Conservation (phyloP, 2,797 vertebrate species). For the Spinus olivaceus region DNA sequence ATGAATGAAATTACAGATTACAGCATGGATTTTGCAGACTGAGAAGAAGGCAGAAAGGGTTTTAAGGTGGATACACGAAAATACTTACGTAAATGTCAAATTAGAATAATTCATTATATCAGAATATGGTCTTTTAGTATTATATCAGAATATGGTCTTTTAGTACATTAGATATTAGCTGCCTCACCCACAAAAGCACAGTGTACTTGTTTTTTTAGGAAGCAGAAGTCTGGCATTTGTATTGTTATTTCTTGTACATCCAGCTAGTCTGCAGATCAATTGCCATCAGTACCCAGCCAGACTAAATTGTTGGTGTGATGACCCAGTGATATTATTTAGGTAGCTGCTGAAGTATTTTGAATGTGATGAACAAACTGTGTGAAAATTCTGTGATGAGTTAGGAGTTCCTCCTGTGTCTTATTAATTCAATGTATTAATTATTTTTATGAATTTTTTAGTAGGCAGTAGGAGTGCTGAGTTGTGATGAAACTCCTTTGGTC, state of each 20-base stretch:
- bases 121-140: not conserved
- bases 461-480: conserved; percentile 4
- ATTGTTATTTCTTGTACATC: not conserved
- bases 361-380: conserved; percentile 59
- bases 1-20: not conserved
- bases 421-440: conserved; percentile 73
- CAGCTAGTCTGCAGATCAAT: not conserved
- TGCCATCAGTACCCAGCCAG: conserved; percentile 26
- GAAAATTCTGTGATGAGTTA: conserved; percentile 54
- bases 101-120: not conserved
- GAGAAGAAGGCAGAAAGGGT: not conserved
- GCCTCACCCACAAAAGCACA: not conserved
- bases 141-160: not conserved
- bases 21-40: not conserved
- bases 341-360: conserved; percentile 64
- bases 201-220: not conserved
- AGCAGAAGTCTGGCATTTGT: not conserved
- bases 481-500: conserved; percentile 1
- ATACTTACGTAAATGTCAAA: not conserved
- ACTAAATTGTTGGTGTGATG: conserved; percentile 53
- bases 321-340: conserved; percentile 68
- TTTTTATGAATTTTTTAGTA: conserved; percentile 70
- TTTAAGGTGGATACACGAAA: not conserved
- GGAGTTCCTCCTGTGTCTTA: conserved; percentile 58
- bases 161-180: not conserved